Evolutionary conservation across 2,113 vertebrate genomes (phyloP).

Genomic region (Limanda limanda): DNA sequence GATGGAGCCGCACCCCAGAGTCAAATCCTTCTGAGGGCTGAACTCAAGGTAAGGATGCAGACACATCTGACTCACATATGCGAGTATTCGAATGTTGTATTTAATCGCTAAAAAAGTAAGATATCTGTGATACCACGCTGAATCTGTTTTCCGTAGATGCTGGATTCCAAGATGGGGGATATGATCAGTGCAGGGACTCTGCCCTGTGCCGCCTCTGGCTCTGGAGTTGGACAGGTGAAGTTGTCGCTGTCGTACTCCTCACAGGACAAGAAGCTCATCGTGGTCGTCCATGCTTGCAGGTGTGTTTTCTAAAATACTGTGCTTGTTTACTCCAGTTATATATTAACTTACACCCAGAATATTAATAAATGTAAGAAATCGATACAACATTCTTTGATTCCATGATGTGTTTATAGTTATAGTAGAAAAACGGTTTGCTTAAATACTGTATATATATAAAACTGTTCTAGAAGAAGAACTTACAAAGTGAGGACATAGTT

Average conservation of each 20-base stretch:
- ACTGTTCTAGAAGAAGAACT: no score
- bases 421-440: no score
- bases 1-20: conserved; percentile 77
- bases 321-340: no score
- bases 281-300: conserved; percentile 89
- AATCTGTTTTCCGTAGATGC: conserved; percentile 61
- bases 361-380: no score
- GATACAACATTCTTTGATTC: no score
- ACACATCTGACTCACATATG: background rate
- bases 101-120: background rate
- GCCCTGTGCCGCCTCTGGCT: conserved; percentile 64
- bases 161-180: conserved; percentile 80
- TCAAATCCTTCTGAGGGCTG: conserved; percentile 87
- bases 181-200: conserved; percentile 70
- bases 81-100: no score
- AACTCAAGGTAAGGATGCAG: conserved; percentile 85
- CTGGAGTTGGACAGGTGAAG: conserved; percentile 81
- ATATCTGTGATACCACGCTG: background rate
- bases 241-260: conserved; percentile 84
- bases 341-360: no score
- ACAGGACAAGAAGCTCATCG: conserved; percentile 83
- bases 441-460: no score
- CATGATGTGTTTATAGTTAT: no score
- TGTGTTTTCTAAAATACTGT: conserved; percentile 50
- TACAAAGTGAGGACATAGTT: no score